Evolutionary conservation across 2,888 invertebrate genomes (phyloP), one percentile per base, ranked within the genome.

Genomic region (Brachynemurus nebulosus): DNA sequence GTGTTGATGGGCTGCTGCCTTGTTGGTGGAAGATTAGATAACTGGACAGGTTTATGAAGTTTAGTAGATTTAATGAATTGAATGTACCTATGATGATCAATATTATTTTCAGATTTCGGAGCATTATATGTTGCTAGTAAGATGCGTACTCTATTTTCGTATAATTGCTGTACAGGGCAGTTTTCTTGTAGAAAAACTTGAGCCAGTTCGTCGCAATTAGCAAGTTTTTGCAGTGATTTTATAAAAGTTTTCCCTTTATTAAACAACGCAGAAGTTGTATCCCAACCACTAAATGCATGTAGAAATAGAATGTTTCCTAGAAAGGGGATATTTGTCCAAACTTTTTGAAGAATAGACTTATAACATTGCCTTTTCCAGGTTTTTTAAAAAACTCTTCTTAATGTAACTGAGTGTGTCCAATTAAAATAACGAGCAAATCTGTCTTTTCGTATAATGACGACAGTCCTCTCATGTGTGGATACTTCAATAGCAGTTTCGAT

Each of bases 401-500:
- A 46, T 52, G 46, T 44, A 45, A 50, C 42, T 47, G 54, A 50
- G 58, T 58, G 51, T 58, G 56, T 49, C 54, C 57, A 54, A 57
- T 59, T 54, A 59, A 55, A 57, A 59, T 53, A 45, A 60, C 55
- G 37, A 59, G 52, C 49, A 60, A 54, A 58, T 60, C 57, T 35
- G 58, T 61, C 59, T 58, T 60, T 53, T 55, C 57, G 56, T 53
- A 59, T 54, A 46, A 60, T 57, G 51, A 58, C 55, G 20, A 50
- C 46, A 45, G 51, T 55, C 33, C 33, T 51, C 42, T 50, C 20
- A 48, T 47, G 47, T 50, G 54, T 40, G 37, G 54, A 56, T 54
- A 46, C 45, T 46, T 48, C 55, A 53, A 59, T 56, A 48, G 59
- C 57, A 51, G 59, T 59, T 44, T 62, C 55, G 39, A 61, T 50